A percentile compares a stretch with the other conserved stretches of the same genome.
phyloP scores from a whole-genome alignment of 1,140 invertebrate genomes.

The Coelopa frigida region DNA sequence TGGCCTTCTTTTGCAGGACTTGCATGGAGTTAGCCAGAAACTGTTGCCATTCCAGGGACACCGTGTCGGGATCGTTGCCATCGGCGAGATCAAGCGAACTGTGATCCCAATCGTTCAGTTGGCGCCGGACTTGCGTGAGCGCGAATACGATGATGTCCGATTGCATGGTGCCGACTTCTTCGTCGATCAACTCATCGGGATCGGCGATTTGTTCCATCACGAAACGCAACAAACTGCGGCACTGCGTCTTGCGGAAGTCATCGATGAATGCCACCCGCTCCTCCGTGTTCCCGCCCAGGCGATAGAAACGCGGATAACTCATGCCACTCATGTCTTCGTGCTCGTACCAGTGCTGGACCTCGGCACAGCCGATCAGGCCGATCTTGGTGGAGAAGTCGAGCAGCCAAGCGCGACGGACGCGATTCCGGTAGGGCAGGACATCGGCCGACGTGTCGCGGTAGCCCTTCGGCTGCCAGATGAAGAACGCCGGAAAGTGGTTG shows the following conservation, averaged over 20 bases:
- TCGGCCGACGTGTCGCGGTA: slow-evolving; percentile 34
- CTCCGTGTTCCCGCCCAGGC: slow-evolving; percentile 44
- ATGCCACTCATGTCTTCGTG: slow-evolving; percentile 51
- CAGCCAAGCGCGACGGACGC: slow-evolving; percentile 47
- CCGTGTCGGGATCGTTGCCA: slow-evolving; percentile 21
- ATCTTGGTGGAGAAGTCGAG: slow-evolving; percentile 55
- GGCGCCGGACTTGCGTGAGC: slow-evolving; percentile 34
- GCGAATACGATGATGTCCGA: slow-evolving; percentile 51
- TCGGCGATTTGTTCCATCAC: slow-evolving; percentile 47
- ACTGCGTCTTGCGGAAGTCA: slow-evolving; percentile 70
- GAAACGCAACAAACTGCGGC: slow-evolving; percentile 72
- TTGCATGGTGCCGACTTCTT: slow-evolving; percentile 25
- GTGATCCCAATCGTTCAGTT: slow-evolving; percentile 29
- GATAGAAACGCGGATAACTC: slow-evolving; percentile 52
- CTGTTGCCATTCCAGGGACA: slow-evolving; percentile 59
- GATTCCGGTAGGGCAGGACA: slow-evolving; percentile 48
- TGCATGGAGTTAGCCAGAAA: slow-evolving; percentile 52
- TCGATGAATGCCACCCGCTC: slow-evolving; percentile 48
- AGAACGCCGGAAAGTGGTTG: slow-evolving; percentile 50
- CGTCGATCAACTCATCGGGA: slow-evolving; percentile 18
- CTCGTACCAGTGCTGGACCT: slow-evolving; percentile 54
- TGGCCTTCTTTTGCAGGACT: slow-evolving; percentile 44
- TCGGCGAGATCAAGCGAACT: slow-evolving; percentile 19
- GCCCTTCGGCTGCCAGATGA: slow-evolving; percentile 50
- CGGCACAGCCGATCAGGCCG: slow-evolving; percentile 52